Evolutionary conservation across 2,113 vertebrate species (phyloP).

Genomic region (Rhineura floridana): DNA sequence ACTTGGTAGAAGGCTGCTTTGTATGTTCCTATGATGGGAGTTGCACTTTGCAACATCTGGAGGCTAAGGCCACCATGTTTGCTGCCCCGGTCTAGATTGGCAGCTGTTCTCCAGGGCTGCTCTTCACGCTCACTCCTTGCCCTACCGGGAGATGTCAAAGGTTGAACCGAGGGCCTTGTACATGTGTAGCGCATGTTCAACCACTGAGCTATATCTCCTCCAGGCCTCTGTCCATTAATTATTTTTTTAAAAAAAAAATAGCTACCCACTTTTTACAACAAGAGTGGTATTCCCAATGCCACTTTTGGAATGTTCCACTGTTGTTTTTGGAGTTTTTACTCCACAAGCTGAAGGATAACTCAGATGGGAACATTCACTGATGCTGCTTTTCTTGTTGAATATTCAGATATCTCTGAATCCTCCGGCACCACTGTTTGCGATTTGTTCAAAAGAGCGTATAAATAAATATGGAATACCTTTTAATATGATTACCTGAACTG

Average conservation of each 20-base stretch:
- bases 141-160: background rate
- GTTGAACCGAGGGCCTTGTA: background rate
- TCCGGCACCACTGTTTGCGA: background rate
- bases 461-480: conserved; percentile 3
- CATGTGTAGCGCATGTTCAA: background rate
- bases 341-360: background rate
- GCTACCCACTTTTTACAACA: background rate
- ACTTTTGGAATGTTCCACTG: background rate
- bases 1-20: no score
- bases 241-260: background rate
- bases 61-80: no score
- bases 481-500: conserved; percentile 9
- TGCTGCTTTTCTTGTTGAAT: background rate
- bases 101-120: background rate
- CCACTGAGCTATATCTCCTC: no score
- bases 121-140: background rate
- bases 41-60: no score
- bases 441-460: background rate
- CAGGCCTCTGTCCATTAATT: background rate
- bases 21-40: no score
- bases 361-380: background rate
- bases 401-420: background rate
- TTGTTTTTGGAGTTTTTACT: background rate
- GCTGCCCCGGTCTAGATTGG: no score
- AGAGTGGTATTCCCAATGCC: background rate